Conservation (phyloP, 64 coral and sea anemone species). For the Catalaphyllia jardinei region DNA sequence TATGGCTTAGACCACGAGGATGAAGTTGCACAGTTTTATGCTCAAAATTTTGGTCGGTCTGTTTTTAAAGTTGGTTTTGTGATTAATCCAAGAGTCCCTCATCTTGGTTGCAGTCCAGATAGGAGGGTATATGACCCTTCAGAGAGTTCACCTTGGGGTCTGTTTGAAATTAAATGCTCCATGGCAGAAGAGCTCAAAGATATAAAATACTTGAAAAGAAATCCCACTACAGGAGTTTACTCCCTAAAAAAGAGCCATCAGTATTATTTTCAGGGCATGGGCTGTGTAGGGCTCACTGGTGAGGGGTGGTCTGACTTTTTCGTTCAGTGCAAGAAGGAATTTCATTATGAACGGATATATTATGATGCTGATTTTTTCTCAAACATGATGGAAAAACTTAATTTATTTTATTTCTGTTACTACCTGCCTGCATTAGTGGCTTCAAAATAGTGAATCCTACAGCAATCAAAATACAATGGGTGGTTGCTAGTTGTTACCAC, state of each 20-base stretch:
- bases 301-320: conserved; percentile 51
- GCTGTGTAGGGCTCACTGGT: conserved; percentile 39
- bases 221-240: conserved; percentile 19
- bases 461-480: not conserved
- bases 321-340: conserved; percentile 9
- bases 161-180: conserved; percentile 53
- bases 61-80: conserved; percentile 42
- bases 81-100: conserved; percentile 27
- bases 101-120: conserved; percentile 68
- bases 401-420: conserved; percentile 67
- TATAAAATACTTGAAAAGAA: conserved; percentile 25
- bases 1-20: conserved; percentile 58
- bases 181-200: conserved; percentile 5
- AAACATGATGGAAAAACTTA: conserved; percentile 35
- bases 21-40: conserved; percentile 39
- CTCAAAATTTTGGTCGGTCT: not conserved
- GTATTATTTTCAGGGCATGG: conserved; percentile 53
- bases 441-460: not conserved
- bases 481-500: too few species aligned
- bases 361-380: conserved; percentile 30
- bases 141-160: conserved; percentile 39
- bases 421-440: conserved; percentile 17
- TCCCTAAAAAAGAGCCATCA: conserved; percentile 39
- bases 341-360: conserved; percentile 56
- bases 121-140: conserved; percentile 46